Percentiles rank a stretch among this genome's conserved stretches.
These are phyloP conservation scores for Megaceryle torquata DNA, from an alignment of 2,113 vertebrate genomes.

Conservation along the genomic window DNA sequence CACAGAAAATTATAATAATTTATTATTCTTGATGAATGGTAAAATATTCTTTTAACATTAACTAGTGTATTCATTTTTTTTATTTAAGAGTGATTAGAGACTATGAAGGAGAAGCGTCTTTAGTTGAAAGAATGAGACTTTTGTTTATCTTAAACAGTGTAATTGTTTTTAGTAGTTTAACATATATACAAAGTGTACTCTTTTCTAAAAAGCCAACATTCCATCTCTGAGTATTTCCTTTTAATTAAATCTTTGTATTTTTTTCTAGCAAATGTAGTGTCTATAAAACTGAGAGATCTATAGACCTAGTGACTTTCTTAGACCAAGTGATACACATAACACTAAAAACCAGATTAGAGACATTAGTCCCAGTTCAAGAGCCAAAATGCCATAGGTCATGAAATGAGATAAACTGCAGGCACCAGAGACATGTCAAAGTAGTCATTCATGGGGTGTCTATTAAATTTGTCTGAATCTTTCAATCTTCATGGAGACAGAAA, in stretches of 20 bases:
- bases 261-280: background rate
- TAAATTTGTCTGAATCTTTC: background rate
- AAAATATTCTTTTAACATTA: conserved; percentile 25
- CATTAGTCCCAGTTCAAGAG: background rate
- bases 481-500: background rate
- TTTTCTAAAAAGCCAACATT: background rate
- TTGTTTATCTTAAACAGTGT: background rate
- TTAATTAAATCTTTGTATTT: background rate
- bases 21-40: conserved; percentile 12
- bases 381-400: background rate
- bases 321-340: background rate
- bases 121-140: background rate
- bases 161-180: background rate
- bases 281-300: background rate
- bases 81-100: conserved; percentile 5
- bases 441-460: background rate
- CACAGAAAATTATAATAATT: background rate
- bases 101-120: background rate
- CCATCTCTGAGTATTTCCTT: background rate
- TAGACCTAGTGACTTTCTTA: background rate
- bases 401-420: background rate
- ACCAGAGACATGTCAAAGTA: background rate
- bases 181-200: background rate
- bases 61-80: conserved; percentile 23
- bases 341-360: background rate